Percentiles rank a stretch among this genome's conserved stretches.
Evolutionary conservation across 1,140 invertebrate species (phyloP).

Genomic region (Atta colombica): DNA sequence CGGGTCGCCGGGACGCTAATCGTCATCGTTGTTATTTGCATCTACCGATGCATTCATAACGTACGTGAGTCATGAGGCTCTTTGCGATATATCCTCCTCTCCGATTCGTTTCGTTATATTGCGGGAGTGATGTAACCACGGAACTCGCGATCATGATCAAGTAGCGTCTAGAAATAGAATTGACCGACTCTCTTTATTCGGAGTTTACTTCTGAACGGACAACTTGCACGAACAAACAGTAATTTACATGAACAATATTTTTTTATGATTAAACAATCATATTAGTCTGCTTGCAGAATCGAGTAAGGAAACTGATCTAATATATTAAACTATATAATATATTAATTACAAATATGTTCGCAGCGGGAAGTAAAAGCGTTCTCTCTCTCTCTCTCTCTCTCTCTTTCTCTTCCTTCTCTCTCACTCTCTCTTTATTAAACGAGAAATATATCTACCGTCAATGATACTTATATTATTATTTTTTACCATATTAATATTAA

Average conservation of each 20-base stretch:
- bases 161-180: constrained; percentile 68
- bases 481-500: neutral
- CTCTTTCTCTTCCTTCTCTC: no score
- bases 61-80: neutral
- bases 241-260: constrained; percentile 1
- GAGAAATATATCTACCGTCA: neutral
- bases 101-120: constrained; percentile 37
- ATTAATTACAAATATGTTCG: constrained; percentile 16
- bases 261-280: neutral
- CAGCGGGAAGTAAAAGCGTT: neutral
- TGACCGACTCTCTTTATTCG: constrained; percentile 67
- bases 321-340: neutral
- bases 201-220: constrained; percentile 16
- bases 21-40: constrained; percentile 79
- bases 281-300: neutral
- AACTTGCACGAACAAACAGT: neutral
- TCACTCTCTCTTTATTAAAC: constrained; percentile 7
- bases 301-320: neutral
- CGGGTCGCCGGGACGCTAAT: constrained; percentile 77
- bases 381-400: neutral
- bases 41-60: constrained; percentile 72
- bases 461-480: constrained; percentile 38
- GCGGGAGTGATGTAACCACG: constrained; percentile 55
- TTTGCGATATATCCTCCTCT: constrained; percentile 1
- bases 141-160: neutral